Percentiles rank a stretch among this genome's conserved stretches.
phyloP scores from a whole-genome alignment of 2,888 invertebrate species.

The Tridacna gigas region DNA sequence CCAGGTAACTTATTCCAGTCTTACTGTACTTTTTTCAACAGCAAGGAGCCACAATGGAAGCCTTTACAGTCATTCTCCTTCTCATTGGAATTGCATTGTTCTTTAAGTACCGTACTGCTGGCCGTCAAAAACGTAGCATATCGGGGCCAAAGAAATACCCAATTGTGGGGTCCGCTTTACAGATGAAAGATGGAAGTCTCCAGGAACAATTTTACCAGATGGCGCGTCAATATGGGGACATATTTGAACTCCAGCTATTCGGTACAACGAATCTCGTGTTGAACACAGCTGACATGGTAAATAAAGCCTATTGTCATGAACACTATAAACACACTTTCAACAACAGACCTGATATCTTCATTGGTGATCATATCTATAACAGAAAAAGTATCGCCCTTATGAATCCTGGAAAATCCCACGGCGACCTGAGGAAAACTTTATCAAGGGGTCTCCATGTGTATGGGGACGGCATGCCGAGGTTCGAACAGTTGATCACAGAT shows the following conservation, averaged over 20 bases:
- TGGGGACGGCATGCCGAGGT: conserved; percentile 26
- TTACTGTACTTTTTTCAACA: too few relatives aligned
- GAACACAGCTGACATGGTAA: conserved; percentile 19
- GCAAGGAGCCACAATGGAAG: not conserved
- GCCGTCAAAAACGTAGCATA: not conserved
- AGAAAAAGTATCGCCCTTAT: conserved; percentile 1
- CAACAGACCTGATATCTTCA: conserved; percentile 11
- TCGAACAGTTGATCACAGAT: conserved; percentile 8
- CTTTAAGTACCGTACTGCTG: not conserved
- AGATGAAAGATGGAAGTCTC: conserved; percentile 6
- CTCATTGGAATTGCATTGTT: conserved; percentile 2
- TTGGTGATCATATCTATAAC: conserved; percentile 14
- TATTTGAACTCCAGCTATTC: conserved; percentile 19
- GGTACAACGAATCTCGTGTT: not conserved
- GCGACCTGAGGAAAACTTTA: conserved; percentile 24
- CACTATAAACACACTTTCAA: conserved; percentile 5
- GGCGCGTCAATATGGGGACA: conserved; percentile 8
- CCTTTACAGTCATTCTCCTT: not conserved
- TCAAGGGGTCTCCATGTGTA: conserved; percentile 26
- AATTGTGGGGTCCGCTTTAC: conserved; percentile 15
- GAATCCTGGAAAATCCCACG: not conserved
- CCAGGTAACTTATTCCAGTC: too few relatives aligned
- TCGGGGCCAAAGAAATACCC: conserved; percentile 22
- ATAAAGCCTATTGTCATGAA: conserved; percentile 15
- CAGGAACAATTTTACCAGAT: conserved; percentile 11